Base-by-base conservation (phyloP, 2,797 vertebrate species). In the Oryzias dopingdopingensis region DNA sequence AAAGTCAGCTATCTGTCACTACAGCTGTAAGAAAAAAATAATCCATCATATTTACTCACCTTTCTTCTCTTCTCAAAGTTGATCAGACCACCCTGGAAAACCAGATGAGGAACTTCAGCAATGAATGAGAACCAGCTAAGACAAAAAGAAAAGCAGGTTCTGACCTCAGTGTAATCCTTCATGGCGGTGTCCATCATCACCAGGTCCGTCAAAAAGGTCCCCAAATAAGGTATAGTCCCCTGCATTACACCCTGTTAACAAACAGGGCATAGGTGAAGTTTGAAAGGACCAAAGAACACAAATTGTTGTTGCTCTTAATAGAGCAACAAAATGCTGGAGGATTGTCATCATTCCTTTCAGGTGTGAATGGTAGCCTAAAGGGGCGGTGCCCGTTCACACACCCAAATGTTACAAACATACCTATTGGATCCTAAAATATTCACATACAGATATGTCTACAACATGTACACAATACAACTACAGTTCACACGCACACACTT, bases 111-210 rank as follows among this genome's bases (percentile, higher is more conserved):
- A 42, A 26, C 8, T 8, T 57, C 7, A 71, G 10, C 4, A 46
- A 42, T 15, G 10, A 48, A 14, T 4, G 6, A 13, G 22, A 5
- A 12, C 8, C 1, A 12, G 2, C 14, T 15, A 14, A 6, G 1
- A 45, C 15, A 46, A 24, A 40, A 15, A 49, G 32, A 43, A 26
- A 16, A 4, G 1, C 47, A 14, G 47, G 5, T 2, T 4, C 81
- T 62, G 67, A 98, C 96, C 60, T 98, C 96, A 16, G 96, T 85
- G 74, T 94, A 94, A 75, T 98, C 96, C 85, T 98, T 98, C 96
- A 98, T 96, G 55, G 96, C 96, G 0, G 96, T 98, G 86, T 98
- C 96, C 85, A 98, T 93, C 96, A 98, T 98, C 79, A 98, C 96
- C 73, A 98, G 88, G 89, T 98, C 96, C 0, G 96, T 98, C 59